Conservation (phyloP, 2,797 vertebrate species). For the Syndactyla subalaris region DNA sequence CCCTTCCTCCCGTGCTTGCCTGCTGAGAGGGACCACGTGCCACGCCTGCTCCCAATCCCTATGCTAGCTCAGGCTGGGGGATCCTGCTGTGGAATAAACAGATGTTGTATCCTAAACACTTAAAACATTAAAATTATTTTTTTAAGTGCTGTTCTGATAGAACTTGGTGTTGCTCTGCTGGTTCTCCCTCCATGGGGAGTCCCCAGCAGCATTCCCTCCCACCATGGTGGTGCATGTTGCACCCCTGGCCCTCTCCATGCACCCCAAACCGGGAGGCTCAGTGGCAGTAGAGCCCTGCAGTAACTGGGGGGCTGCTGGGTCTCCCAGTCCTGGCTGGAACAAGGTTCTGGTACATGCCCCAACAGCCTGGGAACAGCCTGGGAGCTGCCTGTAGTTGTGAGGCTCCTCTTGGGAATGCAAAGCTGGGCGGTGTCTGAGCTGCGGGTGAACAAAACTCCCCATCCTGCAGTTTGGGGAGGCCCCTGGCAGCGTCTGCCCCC, state of each 20-base stretch:
- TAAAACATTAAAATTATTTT: slow-evolving; percentile 53
- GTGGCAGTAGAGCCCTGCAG: neutral
- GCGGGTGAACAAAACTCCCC: accelerated
- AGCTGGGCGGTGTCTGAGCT: neutral
- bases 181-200: neutral
- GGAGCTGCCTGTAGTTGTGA: accelerated
- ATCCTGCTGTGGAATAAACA: neutral
- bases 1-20: neutral
- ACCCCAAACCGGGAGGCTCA: accelerated
- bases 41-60: neutral
- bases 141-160: neutral
- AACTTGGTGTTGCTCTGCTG: neutral
- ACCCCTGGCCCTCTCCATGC: neutral
- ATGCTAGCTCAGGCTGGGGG: neutral
- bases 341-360: accelerated
- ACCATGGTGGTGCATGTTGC: accelerated
- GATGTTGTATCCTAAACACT: neutral
- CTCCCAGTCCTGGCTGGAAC: neutral
- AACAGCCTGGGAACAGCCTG: neutral
- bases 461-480: neutral
- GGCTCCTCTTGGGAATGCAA: neutral
- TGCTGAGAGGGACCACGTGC: neutral
- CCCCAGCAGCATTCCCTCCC: neutral
- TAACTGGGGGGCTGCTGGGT: neutral
- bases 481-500: neutral